Evolutionary conservation across 30 jellyfish, hydroid and myxozoan genomes (phyloP).

Genomic region (Pelagia noctiluca): DNA sequence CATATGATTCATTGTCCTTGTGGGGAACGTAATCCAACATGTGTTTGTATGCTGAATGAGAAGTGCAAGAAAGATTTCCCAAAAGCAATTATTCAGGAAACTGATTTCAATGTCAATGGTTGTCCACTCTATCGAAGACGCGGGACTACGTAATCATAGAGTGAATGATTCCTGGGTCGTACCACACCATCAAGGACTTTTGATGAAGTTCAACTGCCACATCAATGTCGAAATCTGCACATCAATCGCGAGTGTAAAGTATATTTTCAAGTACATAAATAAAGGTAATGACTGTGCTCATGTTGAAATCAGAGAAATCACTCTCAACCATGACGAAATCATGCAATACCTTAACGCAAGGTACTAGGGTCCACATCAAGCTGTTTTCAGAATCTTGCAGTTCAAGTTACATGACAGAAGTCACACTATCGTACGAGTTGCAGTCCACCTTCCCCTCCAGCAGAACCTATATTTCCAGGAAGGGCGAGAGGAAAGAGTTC

Average conservation of each 20-base stretch:
- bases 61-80: constrained; percentile 39
- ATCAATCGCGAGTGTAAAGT: constrained; percentile 53
- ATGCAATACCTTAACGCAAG: constrained; percentile 37
- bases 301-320: not conserved
- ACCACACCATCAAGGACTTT: constrained; percentile 59
- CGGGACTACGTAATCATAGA: not conserved
- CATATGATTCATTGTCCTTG: constrained; percentile 61
- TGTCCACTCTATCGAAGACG: not conserved
- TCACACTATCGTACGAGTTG: constrained; percentile 37
- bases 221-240: constrained; percentile 74
- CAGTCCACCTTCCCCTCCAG: constrained; percentile 56
- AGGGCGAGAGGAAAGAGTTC: constrained; percentile 64
- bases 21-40: constrained; percentile 18
- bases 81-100: constrained; percentile 22
- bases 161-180: not conserved
- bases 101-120: constrained; percentile 65
- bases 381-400: constrained; percentile 35
- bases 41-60: constrained; percentile 23
- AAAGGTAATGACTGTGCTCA: constrained; percentile 76
- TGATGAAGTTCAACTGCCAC: constrained; percentile 64
- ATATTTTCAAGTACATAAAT: constrained; percentile 62
- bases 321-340: constrained; percentile 70
- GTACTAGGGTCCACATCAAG: constrained; percentile 61
- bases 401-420: constrained; percentile 55
- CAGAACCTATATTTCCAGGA: constrained; percentile 27